These are phyloP conservation scores for Cheilosia soror DNA, from an alignment of 2,888 invertebrate species.

Conservation along the genomic window DNA sequence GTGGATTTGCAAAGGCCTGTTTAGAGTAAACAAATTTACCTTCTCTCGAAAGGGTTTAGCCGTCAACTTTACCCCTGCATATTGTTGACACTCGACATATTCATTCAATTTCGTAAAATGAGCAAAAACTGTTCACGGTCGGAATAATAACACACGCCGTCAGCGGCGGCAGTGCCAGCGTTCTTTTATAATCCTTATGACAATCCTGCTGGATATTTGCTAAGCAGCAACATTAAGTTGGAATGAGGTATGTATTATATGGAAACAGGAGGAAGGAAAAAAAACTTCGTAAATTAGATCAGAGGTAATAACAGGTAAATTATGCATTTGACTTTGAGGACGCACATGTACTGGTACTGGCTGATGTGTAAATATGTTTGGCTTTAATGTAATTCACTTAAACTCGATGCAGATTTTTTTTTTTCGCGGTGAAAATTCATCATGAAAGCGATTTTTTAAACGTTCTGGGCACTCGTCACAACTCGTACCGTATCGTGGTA, in stretches of 20 bases:
- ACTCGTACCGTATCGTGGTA: conserved; percentile 2
- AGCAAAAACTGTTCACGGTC: conserved; percentile 45
- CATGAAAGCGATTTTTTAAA: conserved; percentile 55
- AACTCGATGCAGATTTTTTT: conserved; percentile 4
- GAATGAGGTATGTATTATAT: conserved; percentile 17
- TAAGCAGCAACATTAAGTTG: conserved; percentile 49
- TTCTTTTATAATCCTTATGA: conserved; percentile 33
- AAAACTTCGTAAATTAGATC: conserved; percentile 28
- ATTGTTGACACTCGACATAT: conserved; percentile 68
- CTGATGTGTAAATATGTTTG: conserved; percentile 48
- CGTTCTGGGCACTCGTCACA: conserved; percentile 14
- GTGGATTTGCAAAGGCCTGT: conserved; percentile 66
- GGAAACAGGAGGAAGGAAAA: conserved; percentile 18
- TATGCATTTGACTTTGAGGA: conserved; percentile 51
- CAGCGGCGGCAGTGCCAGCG: neutral
- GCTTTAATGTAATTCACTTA: conserved; percentile 44
- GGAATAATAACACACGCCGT: conserved; percentile 4
- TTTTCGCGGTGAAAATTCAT: conserved; percentile 44
- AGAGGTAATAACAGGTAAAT: conserved; percentile 59
- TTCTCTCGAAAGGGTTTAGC: conserved; percentile 43
- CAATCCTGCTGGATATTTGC: conserved; percentile 48
- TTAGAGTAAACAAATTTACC: conserved; percentile 64
- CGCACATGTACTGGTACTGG: conserved; percentile 2
- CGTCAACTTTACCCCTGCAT: conserved; percentile 59
- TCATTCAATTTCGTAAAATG: conserved; percentile 64